Conservation (phyloP, 2,888 invertebrate genomes). For the Muscina levida region DNA sequence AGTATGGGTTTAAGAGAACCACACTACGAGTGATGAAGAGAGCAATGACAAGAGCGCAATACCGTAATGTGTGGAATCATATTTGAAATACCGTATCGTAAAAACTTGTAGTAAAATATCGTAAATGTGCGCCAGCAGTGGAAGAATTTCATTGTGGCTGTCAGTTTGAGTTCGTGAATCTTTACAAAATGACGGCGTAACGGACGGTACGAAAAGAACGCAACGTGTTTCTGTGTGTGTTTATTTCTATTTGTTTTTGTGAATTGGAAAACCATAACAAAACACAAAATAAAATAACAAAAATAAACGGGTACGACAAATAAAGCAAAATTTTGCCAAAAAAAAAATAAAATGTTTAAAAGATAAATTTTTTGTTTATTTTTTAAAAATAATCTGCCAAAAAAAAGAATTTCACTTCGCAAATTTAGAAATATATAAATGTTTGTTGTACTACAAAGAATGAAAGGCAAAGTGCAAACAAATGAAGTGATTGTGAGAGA, state of each 20-base stretch:
- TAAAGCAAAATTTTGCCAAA: not conserved
- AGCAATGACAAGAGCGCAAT: not conserved
- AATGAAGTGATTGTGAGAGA: too few species aligned
- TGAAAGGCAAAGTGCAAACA: too few species aligned
- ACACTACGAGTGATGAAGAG: not conserved
- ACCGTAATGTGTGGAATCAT: conserved; percentile 23
- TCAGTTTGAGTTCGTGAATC: conserved; percentile 72
- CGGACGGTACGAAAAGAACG: conserved; percentile 66
- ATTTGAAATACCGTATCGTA: conserved; percentile 43
- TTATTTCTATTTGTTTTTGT: conserved; percentile 24
- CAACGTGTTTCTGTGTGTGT: conserved; percentile 23
- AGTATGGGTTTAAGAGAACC: not conserved
- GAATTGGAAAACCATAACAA: conserved; percentile 15
- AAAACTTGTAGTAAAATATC: conserved; percentile 48
- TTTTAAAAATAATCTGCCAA: too few species aligned
- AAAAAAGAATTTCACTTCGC: too few species aligned
- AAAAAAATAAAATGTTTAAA: conserved; percentile 3
- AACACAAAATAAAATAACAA: conserved; percentile 35
- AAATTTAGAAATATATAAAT: too few species aligned
- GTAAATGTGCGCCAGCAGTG: conserved; percentile 37
- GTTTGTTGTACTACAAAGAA: too few species aligned
- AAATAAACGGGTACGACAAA: conserved; percentile 37
- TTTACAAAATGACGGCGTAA: conserved; percentile 71
- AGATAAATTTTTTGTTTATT: not conserved
- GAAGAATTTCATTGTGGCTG: conserved; percentile 30